Base-by-base conservation (phyloP, 2,113 vertebrate genomes). In the Xenopus laevis region DNA sequence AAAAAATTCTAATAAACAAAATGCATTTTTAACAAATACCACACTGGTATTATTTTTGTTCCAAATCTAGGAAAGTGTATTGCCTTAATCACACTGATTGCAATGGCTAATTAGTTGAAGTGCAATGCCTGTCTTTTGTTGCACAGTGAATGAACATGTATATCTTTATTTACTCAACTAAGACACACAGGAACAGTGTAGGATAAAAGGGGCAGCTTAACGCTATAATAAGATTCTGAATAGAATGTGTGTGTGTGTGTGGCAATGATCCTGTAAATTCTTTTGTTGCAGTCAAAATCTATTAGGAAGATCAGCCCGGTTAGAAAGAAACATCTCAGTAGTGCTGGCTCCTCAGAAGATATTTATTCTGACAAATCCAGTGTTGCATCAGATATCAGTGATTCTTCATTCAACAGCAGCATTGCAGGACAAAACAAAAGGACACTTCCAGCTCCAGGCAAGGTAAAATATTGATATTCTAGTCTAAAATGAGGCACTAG, bases 331-430 rank as follows among this genome's bases (percentile, higher is more conserved):
- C 47, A 62, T 15, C 44, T 72, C 4, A 86, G 12, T 8, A 86
- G 83, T 13, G 76, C 82, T 2, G 87, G 70, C 0, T 89, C 90
- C 0, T 83, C 52, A 15, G 86, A 92, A 78, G 89, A 91, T 65
- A 67, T 85, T 4, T 82, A 80, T 20, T 90, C 83, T 7, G 92
- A 92, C 79, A 91, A 82, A 2, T 81, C 90, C 3, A 86, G 88
- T 7, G 9, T 81, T 16, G 71, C 87, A 21, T 90, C 81, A 4
- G 91, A 91, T 71, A 62, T 82, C 13, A 89, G 85, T 10, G 88
- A 92, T 76, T 84, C 83, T 23, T 90, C 85, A 0, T 73, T 89
- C 30, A 88, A 88, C 79, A 86, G 80, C 72, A 87, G 86, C 64
- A 78, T 83, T 23, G 59, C 74, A 12, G 82, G 21, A 0, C 83